Conservation (phyloP, 2,888 invertebrate species). For the Acrobeloides nanus region DNA sequence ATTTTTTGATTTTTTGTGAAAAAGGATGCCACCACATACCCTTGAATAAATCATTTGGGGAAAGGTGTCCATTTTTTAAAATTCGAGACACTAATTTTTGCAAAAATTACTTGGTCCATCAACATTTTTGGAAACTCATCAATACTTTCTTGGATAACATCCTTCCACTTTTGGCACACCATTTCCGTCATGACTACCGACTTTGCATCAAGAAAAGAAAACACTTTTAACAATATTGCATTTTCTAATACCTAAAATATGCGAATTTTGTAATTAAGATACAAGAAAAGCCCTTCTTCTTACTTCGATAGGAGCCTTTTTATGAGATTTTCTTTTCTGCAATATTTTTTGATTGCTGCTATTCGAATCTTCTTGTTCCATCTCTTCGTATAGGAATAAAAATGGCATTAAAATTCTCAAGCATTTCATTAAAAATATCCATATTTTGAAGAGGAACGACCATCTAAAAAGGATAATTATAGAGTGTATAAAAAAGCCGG, state of each 20-base stretch:
- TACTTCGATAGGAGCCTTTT: not conserved
- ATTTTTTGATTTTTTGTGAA: no score
- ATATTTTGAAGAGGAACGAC: not conserved
- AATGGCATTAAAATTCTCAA: not conserved
- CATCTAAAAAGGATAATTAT: not conserved
- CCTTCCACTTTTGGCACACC: constrained; percentile 28
- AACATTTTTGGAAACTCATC: constrained; percentile 20
- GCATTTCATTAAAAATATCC: not conserved
- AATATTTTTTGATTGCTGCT: no score
- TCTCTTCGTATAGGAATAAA: no score
- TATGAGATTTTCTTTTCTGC: no score
- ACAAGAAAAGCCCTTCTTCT: not conserved
- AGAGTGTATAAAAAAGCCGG: no score
- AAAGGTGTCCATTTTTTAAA: no score
- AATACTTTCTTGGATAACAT: constrained; percentile 17
- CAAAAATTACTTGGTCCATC: constrained; percentile 31
- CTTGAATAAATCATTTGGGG: no score
- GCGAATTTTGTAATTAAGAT: not conserved
- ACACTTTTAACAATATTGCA: constrained; percentile 18
- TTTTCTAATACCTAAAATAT: constrained; percentile 26
- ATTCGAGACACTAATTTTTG: constrained; percentile 1
- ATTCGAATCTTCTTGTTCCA: no score
- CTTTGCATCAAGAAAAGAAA: constrained; percentile 20
- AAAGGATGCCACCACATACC: no score
- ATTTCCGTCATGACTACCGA: constrained; percentile 20